Evolutionary conservation across 2,113 vertebrate genomes (phyloP).

Genomic region (Embiotoca jacksoni): DNA sequence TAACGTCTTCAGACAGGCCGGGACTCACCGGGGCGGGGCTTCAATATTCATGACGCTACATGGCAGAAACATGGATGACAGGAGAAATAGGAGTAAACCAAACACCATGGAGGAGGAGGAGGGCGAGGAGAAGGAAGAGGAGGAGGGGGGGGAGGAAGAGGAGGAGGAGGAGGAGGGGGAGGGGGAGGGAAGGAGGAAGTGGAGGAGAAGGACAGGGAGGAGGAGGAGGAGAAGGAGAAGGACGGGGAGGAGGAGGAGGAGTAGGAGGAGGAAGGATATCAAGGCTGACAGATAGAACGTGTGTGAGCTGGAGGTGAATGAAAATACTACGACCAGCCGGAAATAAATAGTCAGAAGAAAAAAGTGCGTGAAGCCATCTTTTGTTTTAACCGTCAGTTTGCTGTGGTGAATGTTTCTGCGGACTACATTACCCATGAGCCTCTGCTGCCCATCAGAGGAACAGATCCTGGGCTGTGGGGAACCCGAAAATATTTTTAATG

Average conservation of each 20-base stretch:
- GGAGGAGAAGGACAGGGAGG: not conserved
- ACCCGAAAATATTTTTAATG: no score
- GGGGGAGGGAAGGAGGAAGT: no score
- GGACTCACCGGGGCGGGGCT: constrained; percentile 25
- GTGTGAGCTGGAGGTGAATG: not conserved
- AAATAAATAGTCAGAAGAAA: no score
- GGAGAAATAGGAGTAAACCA: constrained; percentile 43
- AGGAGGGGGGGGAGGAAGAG: no score
- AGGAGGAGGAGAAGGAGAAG: constrained; percentile 1
- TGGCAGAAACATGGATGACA: constrained; percentile 50
- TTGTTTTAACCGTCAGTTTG: no score
- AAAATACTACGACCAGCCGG: not conserved
- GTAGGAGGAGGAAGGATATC: not conserved
- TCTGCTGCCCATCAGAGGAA: no score
- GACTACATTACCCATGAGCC: no score
- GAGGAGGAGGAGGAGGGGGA: no score
- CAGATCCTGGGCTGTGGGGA: no score
- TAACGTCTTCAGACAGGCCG: constrained; percentile 53
- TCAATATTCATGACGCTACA: constrained; percentile 62
- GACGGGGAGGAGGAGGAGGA: not conserved
- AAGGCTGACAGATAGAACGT: constrained; percentile 41
- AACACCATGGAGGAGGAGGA: constrained; percentile 5
- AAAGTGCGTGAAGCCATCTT: no score
- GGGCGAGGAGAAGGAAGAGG: no score
- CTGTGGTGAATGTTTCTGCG: no score